Evolutionary conservation across 1,140 invertebrate species (phyloP).

Genomic region (Bathynomus jamesi): DNA sequence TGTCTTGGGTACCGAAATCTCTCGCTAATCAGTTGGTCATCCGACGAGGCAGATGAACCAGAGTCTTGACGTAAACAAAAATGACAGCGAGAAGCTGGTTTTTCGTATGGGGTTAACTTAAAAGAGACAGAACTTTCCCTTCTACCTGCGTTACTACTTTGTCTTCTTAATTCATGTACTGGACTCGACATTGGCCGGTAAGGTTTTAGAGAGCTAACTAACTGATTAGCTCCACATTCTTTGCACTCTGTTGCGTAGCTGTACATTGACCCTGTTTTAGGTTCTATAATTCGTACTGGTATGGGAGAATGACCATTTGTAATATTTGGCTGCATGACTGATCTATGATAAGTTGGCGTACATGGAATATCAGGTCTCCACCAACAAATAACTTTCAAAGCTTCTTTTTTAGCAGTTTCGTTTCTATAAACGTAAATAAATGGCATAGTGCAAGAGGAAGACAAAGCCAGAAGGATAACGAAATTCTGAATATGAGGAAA

Average conservation of each 20-base stretch:
- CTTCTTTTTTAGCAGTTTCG: conserved; percentile 45
- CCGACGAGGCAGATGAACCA: conserved; percentile 34
- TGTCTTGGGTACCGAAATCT: conserved; percentile 26
- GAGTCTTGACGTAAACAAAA: conserved; percentile 35
- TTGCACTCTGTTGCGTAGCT: conserved; percentile 32
- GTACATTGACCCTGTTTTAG: conserved; percentile 28
- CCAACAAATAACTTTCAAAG: conserved; percentile 41
- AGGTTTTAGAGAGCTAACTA: conserved; percentile 27
- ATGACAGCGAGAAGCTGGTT: conserved; percentile 20
- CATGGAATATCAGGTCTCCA: conserved; percentile 24
- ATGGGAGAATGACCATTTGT: conserved; percentile 29
- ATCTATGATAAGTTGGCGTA: conserved; percentile 20
- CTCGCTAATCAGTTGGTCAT: conserved; percentile 30
- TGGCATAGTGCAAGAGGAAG: conserved; percentile 43
- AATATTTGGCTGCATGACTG: conserved; percentile 21
- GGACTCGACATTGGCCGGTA: conserved; percentile 8
- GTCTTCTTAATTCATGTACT: conserved; percentile 18
- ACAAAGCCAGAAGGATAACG: conserved; percentile 40
- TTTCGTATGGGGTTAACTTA: conserved; percentile 28
- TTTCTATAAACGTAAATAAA: conserved; percentile 53
- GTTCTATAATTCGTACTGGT: conserved; percentile 30
- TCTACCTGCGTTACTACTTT: conserved; percentile 13
- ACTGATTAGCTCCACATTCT: conserved; percentile 30
- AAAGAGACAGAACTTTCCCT: conserved; percentile 23
- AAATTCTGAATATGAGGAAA: conserved; percentile 34